Percentiles rank a stretch among this genome's conserved stretches.
phyloP scores from a whole-genome alignment of 1,140 invertebrate species.

The Linepithema humile region DNA sequence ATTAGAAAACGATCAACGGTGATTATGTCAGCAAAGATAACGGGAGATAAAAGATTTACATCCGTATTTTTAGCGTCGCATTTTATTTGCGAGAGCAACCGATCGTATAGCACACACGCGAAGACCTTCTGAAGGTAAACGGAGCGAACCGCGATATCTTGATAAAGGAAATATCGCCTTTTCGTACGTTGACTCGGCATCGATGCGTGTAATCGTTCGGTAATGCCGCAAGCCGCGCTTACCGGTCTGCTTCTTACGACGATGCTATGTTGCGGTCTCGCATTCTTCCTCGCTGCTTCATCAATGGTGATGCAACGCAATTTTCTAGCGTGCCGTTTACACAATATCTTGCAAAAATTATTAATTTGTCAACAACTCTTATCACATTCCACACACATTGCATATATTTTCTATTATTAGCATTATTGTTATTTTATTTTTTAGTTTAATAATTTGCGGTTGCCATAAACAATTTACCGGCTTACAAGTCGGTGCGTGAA shows the following conservation, averaged over 20 bases:
- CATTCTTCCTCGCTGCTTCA: conserved; percentile 46
- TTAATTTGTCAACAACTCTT: neutral
- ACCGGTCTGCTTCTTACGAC: conserved; percentile 51
- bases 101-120: neutral
- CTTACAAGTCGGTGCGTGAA: no score
- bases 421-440: neutral
- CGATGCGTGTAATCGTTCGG: conserved; percentile 54
- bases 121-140: conserved; percentile 26
- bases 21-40: neutral
- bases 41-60: conserved; percentile 1
- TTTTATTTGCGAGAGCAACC: conserved; percentile 12
- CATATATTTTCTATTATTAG: neutral
- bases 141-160: conserved; percentile 36
- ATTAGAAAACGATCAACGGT: neutral
- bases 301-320: conserved; percentile 37
- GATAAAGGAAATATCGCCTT: conserved; percentile 46
- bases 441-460: neutral
- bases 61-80: conserved; percentile 4
- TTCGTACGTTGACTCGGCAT: conserved; percentile 56
- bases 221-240: conserved; percentile 49
- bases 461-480: neutral
- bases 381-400: neutral
- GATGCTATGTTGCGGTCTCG: conserved; percentile 37
- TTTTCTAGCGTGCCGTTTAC: conserved; percentile 14
- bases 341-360: neutral